phyloP scores from a whole-genome alignment of 2,113 vertebrate species.

The Varanus komodoensis region DNA sequence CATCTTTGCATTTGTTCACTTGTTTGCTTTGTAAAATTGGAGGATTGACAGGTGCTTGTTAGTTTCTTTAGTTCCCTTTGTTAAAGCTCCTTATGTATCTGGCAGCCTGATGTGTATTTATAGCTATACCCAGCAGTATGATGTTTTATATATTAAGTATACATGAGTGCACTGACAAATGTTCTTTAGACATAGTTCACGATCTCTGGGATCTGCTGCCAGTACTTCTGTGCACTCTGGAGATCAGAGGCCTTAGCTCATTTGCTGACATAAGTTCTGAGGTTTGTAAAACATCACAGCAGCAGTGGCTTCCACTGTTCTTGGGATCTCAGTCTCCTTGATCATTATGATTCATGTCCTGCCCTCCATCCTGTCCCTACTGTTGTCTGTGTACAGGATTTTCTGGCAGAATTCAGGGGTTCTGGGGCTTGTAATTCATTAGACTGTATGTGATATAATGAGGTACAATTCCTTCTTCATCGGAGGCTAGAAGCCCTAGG shows the following conservation, averaged over 20 bases:
- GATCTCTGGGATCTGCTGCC: neutral
- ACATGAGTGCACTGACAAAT: neutral
- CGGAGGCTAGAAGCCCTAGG: neutral
- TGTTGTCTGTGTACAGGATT: neutral
- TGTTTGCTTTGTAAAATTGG: neutral
- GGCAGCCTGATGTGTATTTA: neutral
- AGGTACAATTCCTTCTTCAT: neutral
- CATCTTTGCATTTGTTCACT: neutral
- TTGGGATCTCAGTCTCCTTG: neutral
- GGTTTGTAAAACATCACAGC: neutral
- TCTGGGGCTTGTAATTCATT: neutral
- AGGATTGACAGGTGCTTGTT: neutral
- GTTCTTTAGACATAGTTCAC: neutral
- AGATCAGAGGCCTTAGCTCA: neutral
- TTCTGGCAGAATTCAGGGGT: neutral
- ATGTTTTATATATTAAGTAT: neutral
- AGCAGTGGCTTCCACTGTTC: neutral
- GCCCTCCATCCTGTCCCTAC: neutral
- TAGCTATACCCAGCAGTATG: neutral
- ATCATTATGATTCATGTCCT: neutral
- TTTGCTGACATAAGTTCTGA: constrained; percentile 1
- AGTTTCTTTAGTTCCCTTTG: neutral
- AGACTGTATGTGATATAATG: neutral
- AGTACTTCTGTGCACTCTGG: neutral
- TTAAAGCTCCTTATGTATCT: neutral